These are phyloP conservation scores for Chiridota heheva DNA, from an alignment of 35 echinoderm and acorn worm genomes.

Conservation along the genomic window DNA sequence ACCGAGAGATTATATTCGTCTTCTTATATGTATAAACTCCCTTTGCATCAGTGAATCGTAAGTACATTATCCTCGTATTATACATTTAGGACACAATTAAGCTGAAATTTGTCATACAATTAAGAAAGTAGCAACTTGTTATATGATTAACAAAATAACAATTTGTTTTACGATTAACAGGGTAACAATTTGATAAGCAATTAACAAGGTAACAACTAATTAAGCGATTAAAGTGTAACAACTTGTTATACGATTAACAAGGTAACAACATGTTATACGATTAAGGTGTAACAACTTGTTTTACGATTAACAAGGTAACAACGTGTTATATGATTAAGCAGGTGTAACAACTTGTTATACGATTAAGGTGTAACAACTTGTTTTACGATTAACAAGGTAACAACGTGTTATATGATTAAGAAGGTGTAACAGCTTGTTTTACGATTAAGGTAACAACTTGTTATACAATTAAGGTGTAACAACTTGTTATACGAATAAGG, in stretches of 20 bases:
- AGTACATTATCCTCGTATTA: conserved; percentile 29
- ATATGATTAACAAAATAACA: background rate
- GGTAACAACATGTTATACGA: too few relatives aligned
- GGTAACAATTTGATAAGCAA: background rate
- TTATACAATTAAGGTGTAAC: too few relatives aligned
- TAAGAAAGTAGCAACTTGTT: background rate
- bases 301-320: too few relatives aligned
- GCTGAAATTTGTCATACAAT: background rate
- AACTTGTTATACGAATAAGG: too few relatives aligned
- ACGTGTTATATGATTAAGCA: too few relatives aligned
- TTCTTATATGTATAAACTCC: conserved; percentile 93
- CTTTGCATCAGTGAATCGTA: conserved; percentile 93
- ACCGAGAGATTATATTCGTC: conserved; percentile 68
- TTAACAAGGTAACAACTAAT: background rate
- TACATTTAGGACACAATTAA: background rate
- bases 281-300: too few relatives aligned
- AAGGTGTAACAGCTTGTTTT: too few relatives aligned
- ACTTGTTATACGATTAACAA: background rate
- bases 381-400: too few relatives aligned
- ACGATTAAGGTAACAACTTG: too few relatives aligned
- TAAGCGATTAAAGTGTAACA: background rate
- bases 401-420: too few relatives aligned
- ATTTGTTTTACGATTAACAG: background rate
- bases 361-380: too few relatives aligned
- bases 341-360: too few relatives aligned